Evolutionary conservation across 2,113 vertebrate species (phyloP).

Genomic region (Ceyx margarethae): DNA sequence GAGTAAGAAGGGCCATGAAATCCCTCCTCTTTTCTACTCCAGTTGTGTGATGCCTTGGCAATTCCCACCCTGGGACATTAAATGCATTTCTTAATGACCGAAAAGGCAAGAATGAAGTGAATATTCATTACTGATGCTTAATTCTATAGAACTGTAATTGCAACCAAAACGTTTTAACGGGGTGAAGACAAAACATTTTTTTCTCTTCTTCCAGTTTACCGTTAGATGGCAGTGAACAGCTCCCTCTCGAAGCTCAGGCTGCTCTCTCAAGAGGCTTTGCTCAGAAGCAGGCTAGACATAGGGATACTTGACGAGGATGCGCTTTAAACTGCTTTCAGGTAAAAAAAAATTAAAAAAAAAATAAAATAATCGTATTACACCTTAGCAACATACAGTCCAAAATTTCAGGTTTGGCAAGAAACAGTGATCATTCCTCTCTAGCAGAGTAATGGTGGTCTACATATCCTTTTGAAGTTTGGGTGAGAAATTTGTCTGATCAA

Average conservation of each 20-base stretch:
- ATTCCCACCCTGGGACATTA: not conserved
- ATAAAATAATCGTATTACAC: not conserved
- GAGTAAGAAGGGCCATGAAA: not conserved
- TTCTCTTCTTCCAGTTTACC: not conserved
- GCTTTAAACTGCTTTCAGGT: not conserved
- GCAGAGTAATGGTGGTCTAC: not conserved
- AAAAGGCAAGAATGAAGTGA: not conserved
- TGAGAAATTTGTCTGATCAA: not conserved
- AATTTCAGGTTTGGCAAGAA: not conserved
- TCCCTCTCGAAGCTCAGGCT: not conserved
- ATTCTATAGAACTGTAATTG: not conserved
- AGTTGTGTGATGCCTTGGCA: not conserved
- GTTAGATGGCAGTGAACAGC: constrained; percentile 48
- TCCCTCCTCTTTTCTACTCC: not conserved
- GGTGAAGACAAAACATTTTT: not conserved
- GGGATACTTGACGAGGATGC: fast-evolving
- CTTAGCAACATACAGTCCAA: not conserved
- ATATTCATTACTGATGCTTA: not conserved
- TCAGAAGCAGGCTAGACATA: too few species aligned
- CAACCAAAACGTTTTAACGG: fast-evolving
- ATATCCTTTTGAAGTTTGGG: not conserved
- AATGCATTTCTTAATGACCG: not conserved
- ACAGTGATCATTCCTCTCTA: not conserved
- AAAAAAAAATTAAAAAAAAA: not conserved
- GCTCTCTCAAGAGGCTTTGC: not conserved